These are phyloP conservation scores for Sylvietta virens DNA, from an alignment of 2,113 vertebrate genomes.

Conservation along the genomic window DNA sequence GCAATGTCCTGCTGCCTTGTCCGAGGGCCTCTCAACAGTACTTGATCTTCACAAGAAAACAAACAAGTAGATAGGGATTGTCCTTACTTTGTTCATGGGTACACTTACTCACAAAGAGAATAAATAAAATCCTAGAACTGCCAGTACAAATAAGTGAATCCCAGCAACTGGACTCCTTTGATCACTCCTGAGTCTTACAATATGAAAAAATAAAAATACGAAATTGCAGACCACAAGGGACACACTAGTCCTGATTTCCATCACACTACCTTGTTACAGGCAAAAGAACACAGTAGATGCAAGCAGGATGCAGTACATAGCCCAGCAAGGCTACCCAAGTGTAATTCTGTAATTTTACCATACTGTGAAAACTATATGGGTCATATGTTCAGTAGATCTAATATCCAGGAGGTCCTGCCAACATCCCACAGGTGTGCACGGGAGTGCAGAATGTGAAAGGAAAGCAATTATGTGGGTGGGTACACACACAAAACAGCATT, in stretches of 20 bases:
- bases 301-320: background rate
- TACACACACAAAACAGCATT: background rate
- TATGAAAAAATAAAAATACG: background rate
- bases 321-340: background rate
- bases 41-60: background rate
- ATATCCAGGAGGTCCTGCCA: background rate
- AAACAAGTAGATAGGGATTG: background rate
- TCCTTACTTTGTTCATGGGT: background rate
- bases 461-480: slow-evolving; percentile 37
- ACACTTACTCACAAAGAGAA: background rate
- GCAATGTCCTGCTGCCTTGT: background rate
- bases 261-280: background rate
- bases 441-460: slow-evolving; percentile 5
- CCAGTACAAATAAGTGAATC: background rate
- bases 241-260: background rate
- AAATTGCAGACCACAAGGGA: background rate
- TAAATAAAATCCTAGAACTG: background rate
- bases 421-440: slow-evolving; percentile 15
- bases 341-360: background rate
- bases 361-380: background rate
- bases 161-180: background rate
- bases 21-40: background rate
- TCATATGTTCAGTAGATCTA: background rate
- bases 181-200: background rate
- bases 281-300: background rate